These are phyloP conservation scores for Trialeurodes vaporariorum DNA, from an alignment of 1,140 invertebrate genomes.

Conservation along the genomic window DNA sequence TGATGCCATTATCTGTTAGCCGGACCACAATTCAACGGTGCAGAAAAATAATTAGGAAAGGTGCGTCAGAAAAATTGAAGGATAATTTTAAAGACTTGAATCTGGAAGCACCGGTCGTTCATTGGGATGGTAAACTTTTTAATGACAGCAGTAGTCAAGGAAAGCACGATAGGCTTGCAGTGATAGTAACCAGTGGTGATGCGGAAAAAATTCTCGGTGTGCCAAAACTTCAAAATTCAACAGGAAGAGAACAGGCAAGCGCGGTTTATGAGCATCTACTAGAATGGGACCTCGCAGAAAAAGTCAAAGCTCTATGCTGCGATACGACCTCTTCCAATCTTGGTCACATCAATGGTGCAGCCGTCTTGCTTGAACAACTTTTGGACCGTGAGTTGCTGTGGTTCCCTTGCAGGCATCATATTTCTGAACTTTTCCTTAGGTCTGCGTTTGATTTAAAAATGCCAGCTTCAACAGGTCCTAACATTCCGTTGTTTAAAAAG, in stretches of 20 bases:
- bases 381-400: conserved; percentile 14
- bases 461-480: conserved; percentile 12
- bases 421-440: conserved; percentile 11
- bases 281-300: too few relatives aligned
- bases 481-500: conserved; percentile 19
- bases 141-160: too few relatives aligned
- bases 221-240: conserved; percentile 1
- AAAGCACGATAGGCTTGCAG: too few relatives aligned
- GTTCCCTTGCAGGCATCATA: conserved; percentile 16
- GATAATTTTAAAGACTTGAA: too few relatives aligned
- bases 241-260: conserved; percentile 2
- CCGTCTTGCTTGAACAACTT: conserved; percentile 15
- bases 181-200: too few relatives aligned
- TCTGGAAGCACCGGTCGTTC: too few relatives aligned
- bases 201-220: conserved; percentile 3
- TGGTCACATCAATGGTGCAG: conserved; percentile 23
- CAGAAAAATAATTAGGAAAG: too few relatives aligned
- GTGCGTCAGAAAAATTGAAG: too few relatives aligned
- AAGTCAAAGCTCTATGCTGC: conserved; percentile 23
- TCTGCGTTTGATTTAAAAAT: conserved; percentile 15
- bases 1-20: too few relatives aligned
- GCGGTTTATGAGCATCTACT: conserved; percentile 4
- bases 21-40: too few relatives aligned
- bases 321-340: conserved; percentile 31
- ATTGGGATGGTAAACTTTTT: conserved; percentile 11